A percentile compares a stretch with the other conserved stretches of the same genome.
Evolutionary conservation across 1,140 invertebrate species (phyloP).

Genomic region (Tachypleus tridentatus): DNA sequence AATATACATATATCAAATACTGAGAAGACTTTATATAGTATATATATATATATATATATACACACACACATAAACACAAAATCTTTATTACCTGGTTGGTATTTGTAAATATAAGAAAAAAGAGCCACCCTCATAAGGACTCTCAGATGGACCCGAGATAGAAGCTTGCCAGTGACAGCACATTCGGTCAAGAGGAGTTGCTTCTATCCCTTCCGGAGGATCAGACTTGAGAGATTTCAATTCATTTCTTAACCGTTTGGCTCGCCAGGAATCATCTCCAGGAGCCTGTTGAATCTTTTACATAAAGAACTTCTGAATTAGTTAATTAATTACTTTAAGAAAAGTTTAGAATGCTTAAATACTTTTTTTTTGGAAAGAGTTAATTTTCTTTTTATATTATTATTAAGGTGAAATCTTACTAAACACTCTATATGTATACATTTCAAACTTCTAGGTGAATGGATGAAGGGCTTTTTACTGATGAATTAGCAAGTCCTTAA

Average conservation of each 20-base stretch:
- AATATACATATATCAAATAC: too few relatives aligned
- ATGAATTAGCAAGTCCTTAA: too few relatives aligned
- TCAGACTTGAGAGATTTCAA: slow-evolving; percentile 47
- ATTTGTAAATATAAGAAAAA: slow-evolving; percentile 89
- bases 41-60: too few relatives aligned
- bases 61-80: background rate
- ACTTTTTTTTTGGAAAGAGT: too few relatives aligned
- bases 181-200: slow-evolving; percentile 14
- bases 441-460: too few relatives aligned
- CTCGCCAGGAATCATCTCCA: slow-evolving; percentile 57
- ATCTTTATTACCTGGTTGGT: slow-evolving; percentile 47
- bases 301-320: background rate
- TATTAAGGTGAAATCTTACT: too few relatives aligned
- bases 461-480: too few relatives aligned
- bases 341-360: too few relatives aligned
- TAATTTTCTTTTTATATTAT: too few relatives aligned
- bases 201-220: slow-evolving; percentile 20
- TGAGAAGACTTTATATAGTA: too few relatives aligned
- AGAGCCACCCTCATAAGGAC: slow-evolving; percentile 84
- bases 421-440: too few relatives aligned
- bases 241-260: slow-evolving; percentile 58
- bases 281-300: slow-evolving; percentile 45
- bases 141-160: slow-evolving; percentile 73
- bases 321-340: too few relatives aligned
- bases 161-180: slow-evolving; percentile 74